These are phyloP conservation scores for Setophaga kirtlandii DNA, from an alignment of 2,113 vertebrate species.

Conservation along the genomic window DNA sequence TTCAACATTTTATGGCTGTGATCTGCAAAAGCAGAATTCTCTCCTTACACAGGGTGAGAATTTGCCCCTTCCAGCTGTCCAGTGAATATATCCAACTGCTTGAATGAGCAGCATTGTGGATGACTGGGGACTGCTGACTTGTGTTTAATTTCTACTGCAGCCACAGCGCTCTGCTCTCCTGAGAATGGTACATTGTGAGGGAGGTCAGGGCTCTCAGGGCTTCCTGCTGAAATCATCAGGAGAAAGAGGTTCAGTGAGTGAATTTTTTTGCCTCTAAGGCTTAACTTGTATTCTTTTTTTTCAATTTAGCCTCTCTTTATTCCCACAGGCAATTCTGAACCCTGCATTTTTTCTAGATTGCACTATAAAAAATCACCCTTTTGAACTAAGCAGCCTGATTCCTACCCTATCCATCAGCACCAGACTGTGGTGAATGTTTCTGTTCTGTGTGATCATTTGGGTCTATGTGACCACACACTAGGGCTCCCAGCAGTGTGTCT, in stretches of 20 bases:
- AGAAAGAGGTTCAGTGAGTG: background rate
- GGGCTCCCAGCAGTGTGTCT: background rate
- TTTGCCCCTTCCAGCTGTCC: background rate
- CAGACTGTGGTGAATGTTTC: background rate
- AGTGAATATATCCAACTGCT: background rate
- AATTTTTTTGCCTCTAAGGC: background rate
- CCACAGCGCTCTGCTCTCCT: background rate
- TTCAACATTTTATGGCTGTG: background rate
- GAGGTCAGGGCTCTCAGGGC: background rate
- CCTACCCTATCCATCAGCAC: background rate
- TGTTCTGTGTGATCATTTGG: background rate
- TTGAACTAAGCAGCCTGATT: background rate
- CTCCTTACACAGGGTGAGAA: background rate
- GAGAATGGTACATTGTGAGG: background rate
- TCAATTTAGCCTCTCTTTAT: background rate
- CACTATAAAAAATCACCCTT: background rate
- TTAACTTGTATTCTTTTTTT: background rate
- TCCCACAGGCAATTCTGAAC: background rate
- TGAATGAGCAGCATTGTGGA: background rate
- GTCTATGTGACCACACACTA: background rate
- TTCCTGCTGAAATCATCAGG: background rate
- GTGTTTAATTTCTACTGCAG: background rate
- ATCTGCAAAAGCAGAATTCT: background rate
- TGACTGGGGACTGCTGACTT: background rate
- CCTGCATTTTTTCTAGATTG: background rate